These are phyloP conservation scores for Flabesymbios commensalis DNA, from an alignment of 2,888 invertebrate genomes.

Conservation along the genomic window DNA sequence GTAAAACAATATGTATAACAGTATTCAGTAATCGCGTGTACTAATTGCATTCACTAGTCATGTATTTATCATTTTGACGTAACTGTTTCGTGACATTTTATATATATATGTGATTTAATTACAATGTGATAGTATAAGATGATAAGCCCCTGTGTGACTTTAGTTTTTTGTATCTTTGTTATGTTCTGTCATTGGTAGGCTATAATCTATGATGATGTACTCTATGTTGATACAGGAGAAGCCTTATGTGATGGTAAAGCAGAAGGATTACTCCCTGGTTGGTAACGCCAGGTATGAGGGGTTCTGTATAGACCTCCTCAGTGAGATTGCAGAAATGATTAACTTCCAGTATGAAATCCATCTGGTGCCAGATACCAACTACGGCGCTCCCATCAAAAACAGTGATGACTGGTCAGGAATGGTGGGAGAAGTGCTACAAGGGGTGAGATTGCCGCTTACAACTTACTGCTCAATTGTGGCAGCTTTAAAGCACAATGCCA, in stretches of 20 bases:
- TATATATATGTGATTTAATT: too few species aligned
- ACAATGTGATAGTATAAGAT: too few species aligned
- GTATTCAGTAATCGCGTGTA: too few species aligned
- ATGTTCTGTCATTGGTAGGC: too few species aligned
- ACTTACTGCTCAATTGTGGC: neutral
- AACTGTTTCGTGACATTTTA: too few species aligned
- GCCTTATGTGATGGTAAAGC: conserved; percentile 66
- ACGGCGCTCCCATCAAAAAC: conserved; percentile 62
- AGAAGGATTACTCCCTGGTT: conserved; percentile 68
- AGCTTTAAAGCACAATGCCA: neutral
- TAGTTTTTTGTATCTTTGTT: too few species aligned
- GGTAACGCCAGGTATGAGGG: conserved; percentile 73
- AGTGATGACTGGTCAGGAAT: conserved; percentile 66
- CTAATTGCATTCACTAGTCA: too few species aligned
- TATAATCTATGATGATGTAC: too few species aligned
- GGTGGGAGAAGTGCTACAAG: conserved; percentile 63
- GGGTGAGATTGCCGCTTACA: conserved; percentile 47
- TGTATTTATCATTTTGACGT: too few species aligned
- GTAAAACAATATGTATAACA: too few species aligned
- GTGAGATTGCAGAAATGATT: conserved; percentile 76
- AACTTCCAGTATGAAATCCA: conserved; percentile 75
- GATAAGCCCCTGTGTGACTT: too few species aligned
- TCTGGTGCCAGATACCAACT: conserved; percentile 56
- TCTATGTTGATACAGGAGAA: conserved; percentile 60
- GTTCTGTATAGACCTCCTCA: conserved; percentile 85